These are phyloP conservation scores for Elegia similella DNA, from an alignment of 2,888 invertebrate genomes.

Conservation along the genomic window DNA sequence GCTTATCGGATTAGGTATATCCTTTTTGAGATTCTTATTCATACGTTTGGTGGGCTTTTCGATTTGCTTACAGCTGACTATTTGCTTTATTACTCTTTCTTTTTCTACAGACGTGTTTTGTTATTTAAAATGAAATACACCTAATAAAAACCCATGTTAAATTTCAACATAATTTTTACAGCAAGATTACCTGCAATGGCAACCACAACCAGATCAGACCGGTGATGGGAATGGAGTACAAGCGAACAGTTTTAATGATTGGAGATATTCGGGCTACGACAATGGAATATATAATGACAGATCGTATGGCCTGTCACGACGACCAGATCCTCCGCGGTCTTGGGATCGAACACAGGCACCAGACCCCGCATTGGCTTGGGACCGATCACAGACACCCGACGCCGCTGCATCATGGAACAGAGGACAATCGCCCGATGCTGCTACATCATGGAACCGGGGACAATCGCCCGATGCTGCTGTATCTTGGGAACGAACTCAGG, in stretches of 20 bases:
- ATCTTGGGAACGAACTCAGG: background rate
- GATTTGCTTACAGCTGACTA: no score
- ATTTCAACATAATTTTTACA: constrained; percentile 27
- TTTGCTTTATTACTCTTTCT: no score
- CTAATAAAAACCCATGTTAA: background rate
- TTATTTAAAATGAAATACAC: no score
- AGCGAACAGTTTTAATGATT: background rate
- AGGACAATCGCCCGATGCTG: background rate
- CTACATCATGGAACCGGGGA: background rate
- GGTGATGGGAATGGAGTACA: constrained; percentile 13
- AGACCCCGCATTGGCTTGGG: background rate
- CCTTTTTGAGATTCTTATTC: no score
- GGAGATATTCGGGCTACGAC: constrained; percentile 20
- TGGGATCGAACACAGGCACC: background rate
- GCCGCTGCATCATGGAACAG: background rate
- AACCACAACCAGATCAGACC: constrained; percentile 11
- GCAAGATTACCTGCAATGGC: constrained; percentile 40
- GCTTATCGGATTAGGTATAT: no score
- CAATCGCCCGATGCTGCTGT: background rate
- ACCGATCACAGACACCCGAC: background rate
- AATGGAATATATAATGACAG: constrained; percentile 30
- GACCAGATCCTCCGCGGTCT: constrained; percentile 24
- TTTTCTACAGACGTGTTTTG: no score
- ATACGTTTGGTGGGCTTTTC: no score
- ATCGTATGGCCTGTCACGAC: constrained; percentile 29